These are phyloP conservation scores for Microtus montanus DNA, from an alignment of 2,113 vertebrate genomes.

Conservation along the genomic window DNA sequence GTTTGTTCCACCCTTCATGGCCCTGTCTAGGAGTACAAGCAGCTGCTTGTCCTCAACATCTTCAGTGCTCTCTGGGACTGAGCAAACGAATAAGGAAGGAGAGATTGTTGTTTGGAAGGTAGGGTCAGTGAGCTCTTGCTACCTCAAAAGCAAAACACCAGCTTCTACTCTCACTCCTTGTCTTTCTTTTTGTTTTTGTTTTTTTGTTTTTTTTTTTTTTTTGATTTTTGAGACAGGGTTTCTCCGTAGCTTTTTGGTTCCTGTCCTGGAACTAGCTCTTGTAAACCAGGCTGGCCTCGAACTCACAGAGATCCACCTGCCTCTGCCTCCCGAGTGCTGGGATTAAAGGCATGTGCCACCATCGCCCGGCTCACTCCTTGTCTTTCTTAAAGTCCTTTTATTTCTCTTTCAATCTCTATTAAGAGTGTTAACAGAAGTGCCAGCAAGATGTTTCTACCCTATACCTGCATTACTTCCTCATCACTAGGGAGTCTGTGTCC, in stretches of 20 bases:
- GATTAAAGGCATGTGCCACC: no score
- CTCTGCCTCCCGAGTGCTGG: no score
- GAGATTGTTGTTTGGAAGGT: not conserved
- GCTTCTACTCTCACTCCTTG: not conserved
- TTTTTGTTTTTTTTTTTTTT: no score
- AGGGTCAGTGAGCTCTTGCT: not conserved
- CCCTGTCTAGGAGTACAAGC: not conserved
- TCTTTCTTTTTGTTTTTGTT: not conserved
- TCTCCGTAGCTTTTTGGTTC: no score
- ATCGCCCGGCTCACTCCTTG: not conserved
- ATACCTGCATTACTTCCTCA: not conserved
- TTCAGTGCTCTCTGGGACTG: not conserved
- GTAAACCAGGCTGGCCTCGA: no score
- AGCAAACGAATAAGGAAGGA: not conserved
- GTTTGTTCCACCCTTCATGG: not conserved
- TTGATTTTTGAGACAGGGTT: no score
- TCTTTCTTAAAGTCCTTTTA: not conserved
- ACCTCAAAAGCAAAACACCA: not conserved
- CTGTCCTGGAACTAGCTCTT: no score
- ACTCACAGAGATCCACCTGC: no score
- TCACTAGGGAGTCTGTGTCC: not conserved
- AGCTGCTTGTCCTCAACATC: not conserved
- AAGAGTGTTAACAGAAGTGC: not conserved
- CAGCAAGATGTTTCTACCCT: not conserved
- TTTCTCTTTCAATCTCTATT: not conserved